These are phyloP conservation scores for Ceratotherium simum DNA, from an alignment of 2,113 vertebrate genomes.

Conservation along the genomic window DNA sequence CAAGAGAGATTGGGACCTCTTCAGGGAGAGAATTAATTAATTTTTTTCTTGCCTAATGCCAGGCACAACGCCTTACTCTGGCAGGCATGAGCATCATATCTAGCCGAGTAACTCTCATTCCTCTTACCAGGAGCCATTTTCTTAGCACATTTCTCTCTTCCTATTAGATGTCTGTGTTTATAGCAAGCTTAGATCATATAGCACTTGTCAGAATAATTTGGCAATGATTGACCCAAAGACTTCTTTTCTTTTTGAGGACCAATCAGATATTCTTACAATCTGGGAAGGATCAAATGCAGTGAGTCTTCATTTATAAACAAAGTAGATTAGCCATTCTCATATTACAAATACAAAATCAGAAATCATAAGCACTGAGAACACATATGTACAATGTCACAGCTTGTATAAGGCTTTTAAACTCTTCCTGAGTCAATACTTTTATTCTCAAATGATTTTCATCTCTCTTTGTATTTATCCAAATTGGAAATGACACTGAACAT, in stretches of 20 bases:
- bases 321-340: slow-evolving; percentile 46
- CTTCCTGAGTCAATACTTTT: slow-evolving; percentile 46
- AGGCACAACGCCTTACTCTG: not conserved
- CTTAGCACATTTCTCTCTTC: not conserved
- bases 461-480: slow-evolving; percentile 44
- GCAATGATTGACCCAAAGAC: slow-evolving; percentile 35
- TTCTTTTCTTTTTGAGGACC: slow-evolving; percentile 50
- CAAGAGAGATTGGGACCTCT: not conserved
- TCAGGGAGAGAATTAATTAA: not conserved
- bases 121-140: not conserved
- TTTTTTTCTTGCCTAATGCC: not conserved
- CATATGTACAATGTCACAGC: slow-evolving; percentile 60
- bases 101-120: not conserved
- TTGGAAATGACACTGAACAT: slow-evolving; percentile 44
- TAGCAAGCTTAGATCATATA: slow-evolving; percentile 48
- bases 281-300: slow-evolving; percentile 71
- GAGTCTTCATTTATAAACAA: slow-evolving; percentile 69
- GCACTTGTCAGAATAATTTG: slow-evolving; percentile 45
- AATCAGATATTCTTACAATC: slow-evolving; percentile 61
- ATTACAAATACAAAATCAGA: slow-evolving; percentile 69
- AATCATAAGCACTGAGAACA: slow-evolving; percentile 55
- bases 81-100: not conserved
- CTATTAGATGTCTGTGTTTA: slow-evolving; percentile 53
- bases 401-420: slow-evolving; percentile 43
- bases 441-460: slow-evolving; percentile 61